These are phyloP conservation scores for Gopherus evgoodei DNA, from an alignment of 2,113 vertebrate species.

Conservation along the genomic window DNA sequence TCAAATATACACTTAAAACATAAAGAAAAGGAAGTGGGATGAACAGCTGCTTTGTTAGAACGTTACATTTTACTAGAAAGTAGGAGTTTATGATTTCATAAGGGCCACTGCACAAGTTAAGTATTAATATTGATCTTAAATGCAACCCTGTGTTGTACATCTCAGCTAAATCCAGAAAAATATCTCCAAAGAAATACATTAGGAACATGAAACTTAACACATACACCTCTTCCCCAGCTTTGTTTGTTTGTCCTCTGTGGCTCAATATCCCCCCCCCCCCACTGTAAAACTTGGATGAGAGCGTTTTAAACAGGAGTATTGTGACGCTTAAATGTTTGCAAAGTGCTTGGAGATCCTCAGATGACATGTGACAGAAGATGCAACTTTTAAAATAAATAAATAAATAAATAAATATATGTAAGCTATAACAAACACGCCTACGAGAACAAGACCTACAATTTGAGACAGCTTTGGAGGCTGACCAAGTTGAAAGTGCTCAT, in stretches of 20 bases:
- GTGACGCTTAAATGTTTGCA: background rate
- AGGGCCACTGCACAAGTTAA: background rate
- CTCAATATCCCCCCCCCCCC: background rate
- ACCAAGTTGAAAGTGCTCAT: background rate
- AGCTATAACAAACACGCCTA: background rate
- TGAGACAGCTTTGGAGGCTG: background rate
- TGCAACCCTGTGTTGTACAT: fast-evolving
- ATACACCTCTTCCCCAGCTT: background rate
- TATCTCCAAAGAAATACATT: background rate
- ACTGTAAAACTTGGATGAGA: background rate
- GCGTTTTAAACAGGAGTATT: background rate
- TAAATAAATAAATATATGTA: background rate
- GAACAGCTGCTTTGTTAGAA: background rate
- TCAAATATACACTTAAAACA: background rate
- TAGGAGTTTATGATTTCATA: background rate
- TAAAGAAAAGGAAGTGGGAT: background rate
- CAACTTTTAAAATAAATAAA: background rate
- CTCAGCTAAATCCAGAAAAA: background rate
- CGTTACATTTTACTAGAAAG: background rate
- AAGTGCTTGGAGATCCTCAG: fast-evolving
- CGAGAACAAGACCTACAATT: background rate
- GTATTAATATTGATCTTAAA: fast-evolving
- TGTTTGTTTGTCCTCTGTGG: background rate
- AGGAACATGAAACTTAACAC: background rate
- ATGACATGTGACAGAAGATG: background rate